Conservation (phyloP, 2,888 invertebrate genomes). For the Drosophila engyochracea region DNA sequence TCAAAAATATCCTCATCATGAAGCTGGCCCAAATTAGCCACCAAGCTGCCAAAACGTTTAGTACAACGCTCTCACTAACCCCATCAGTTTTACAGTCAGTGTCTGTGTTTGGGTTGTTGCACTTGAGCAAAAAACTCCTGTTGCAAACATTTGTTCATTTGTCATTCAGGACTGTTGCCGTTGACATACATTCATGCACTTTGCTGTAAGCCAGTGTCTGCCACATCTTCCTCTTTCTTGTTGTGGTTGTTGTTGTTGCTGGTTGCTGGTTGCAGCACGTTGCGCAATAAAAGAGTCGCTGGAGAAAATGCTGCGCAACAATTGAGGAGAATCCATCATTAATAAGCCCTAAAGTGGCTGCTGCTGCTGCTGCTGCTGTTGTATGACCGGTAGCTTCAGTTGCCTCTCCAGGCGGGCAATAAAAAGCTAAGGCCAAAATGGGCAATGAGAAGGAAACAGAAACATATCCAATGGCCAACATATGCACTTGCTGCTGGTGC, state of each 20-base stretch:
- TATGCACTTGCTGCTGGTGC: constrained; percentile 63
- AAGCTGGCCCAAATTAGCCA: constrained; percentile 74
- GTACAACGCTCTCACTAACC: constrained; percentile 62
- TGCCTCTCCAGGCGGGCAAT: constrained; percentile 72
- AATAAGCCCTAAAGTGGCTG: constrained; percentile 83
- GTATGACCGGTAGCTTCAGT: constrained; percentile 41
- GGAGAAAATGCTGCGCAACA: constrained; percentile 53
- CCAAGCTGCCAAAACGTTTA: constrained; percentile 78
- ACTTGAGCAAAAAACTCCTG: constrained; percentile 33
- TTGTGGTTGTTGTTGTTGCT: constrained; percentile 39
- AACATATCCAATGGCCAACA: constrained; percentile 66
- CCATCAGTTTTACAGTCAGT: constrained; percentile 2
- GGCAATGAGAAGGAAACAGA: constrained; percentile 74
- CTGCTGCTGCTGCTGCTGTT: constrained; percentile 63
- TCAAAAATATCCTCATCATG: constrained; percentile 39
- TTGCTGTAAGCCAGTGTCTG: constrained; percentile 56
- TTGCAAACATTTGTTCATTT: constrained; percentile 82
- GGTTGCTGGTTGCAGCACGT: constrained; percentile 47
- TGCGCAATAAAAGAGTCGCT: constrained; percentile 73
- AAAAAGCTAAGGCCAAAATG: constrained; percentile 80
- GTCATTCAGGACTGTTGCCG: constrained; percentile 82
- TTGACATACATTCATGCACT: constrained; percentile 84
- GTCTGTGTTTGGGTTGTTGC: constrained; percentile 7
- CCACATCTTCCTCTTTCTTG: constrained; percentile 8
- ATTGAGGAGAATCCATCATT: constrained; percentile 82